Conservation (phyloP, 2,888 invertebrate genomes). For the Pocota personata region DNA sequence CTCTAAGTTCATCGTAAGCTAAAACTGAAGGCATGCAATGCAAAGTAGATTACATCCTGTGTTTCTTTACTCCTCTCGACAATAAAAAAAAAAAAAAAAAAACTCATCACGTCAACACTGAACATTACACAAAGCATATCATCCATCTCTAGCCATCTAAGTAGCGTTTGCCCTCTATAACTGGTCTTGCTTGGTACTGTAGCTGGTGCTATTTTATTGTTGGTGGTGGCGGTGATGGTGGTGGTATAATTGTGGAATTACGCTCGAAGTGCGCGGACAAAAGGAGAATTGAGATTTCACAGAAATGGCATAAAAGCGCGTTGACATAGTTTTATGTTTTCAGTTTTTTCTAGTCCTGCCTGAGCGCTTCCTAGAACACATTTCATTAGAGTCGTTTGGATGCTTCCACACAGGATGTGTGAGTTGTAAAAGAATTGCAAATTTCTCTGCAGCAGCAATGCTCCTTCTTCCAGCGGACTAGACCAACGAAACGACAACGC, state of each 20-base stretch:
- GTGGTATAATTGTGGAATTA: constrained; percentile 55
- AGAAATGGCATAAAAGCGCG: constrained; percentile 68
- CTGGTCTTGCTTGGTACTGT: background rate
- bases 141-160: constrained; percentile 13
- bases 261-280: constrained; percentile 48
- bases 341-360: constrained; percentile 1
- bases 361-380: constrained; percentile 50
- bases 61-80: background rate
- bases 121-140: background rate
- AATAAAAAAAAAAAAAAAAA: background rate
- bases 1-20: background rate
- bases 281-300: constrained; percentile 53
- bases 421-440: constrained; percentile 67
- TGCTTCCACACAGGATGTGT: constrained; percentile 68
- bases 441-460: constrained; percentile 37
- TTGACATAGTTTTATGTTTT: constrained; percentile 64
- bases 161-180: constrained; percentile 4
- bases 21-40: background rate
- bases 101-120: constrained; percentile 24
- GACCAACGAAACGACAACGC: background rate
- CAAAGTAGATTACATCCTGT: background rate
- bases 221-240: constrained; percentile 11
- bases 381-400: constrained; percentile 69
- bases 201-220: background rate
- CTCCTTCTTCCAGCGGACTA: background rate